These are phyloP conservation scores for Sternotherus odoratus DNA, from an alignment of 2,797 vertebrate species.

Conservation along the genomic window DNA sequence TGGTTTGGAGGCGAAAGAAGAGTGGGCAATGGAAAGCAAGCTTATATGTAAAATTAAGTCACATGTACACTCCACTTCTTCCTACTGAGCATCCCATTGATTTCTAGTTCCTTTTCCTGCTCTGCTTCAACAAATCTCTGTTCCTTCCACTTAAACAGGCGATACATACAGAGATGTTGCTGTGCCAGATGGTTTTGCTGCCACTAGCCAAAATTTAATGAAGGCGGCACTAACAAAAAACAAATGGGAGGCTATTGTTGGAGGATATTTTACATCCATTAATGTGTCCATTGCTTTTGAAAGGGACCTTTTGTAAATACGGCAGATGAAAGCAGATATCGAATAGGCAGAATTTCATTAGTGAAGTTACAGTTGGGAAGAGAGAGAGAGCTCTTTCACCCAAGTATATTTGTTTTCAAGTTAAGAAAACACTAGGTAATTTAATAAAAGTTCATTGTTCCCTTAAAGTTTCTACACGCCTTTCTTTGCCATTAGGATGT, in stretches of 20 bases:
- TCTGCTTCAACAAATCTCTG: fast-evolving
- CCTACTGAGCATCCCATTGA: fast-evolving
- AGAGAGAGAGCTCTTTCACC: neutral
- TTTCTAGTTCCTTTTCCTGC: neutral
- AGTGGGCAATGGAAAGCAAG: neutral
- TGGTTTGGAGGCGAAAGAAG: slow-evolving; percentile 3
- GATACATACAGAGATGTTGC: fast-evolving
- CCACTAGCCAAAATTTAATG: neutral
- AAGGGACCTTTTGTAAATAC: fast-evolving
- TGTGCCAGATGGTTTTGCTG: neutral
- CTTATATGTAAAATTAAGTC: neutral
- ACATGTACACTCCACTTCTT: neutral
- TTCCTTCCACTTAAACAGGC: fast-evolving
- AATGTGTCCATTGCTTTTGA: neutral
- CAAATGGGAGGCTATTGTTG: neutral
- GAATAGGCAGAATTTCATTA: neutral
- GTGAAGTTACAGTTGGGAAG: neutral
- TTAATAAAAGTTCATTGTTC: neutral
- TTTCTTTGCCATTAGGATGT: fast-evolving
- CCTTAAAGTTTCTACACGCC: neutral
- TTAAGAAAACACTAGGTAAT: neutral
- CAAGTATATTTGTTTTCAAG: neutral
- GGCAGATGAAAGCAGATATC: neutral
- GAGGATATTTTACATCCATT: neutral
- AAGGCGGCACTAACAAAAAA: neutral